A percentile compares a stretch with the other conserved stretches of the same genome.
phyloP scores from a whole-genome alignment of 1,140 invertebrate genomes.

The Drosophila ambigua region DNA sequence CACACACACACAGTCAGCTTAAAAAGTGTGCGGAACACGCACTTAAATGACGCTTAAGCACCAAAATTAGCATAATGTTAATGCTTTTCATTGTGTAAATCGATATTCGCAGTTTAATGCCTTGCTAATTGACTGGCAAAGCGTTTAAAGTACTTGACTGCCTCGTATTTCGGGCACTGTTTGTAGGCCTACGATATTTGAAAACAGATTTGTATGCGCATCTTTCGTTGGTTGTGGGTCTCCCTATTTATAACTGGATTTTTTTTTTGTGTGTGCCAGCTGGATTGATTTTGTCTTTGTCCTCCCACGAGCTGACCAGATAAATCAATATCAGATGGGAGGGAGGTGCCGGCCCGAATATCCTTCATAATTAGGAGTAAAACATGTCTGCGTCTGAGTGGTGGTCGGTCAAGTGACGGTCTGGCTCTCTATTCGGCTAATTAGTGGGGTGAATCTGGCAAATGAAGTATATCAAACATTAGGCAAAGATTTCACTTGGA shows the following conservation, averaged over 20 bases:
- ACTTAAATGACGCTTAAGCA: conserved; percentile 18
- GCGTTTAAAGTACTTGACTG: conserved; percentile 62
- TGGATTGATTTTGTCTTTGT: conserved; percentile 42
- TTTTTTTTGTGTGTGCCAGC: conserved; percentile 21
- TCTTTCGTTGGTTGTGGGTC: conserved; percentile 7
- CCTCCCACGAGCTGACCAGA: conserved; percentile 13
- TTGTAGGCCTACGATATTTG: conserved; percentile 26
- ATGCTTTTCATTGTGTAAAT: conserved; percentile 42
- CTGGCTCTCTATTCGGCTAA: conserved; percentile 48
- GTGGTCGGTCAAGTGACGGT: conserved; percentile 43
- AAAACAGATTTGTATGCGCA: not conserved
- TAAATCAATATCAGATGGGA: conserved; percentile 46
- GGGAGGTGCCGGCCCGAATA: not conserved
- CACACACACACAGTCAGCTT: not conserved
- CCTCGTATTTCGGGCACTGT: conserved; percentile 43
- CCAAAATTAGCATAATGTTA: conserved; percentile 34
- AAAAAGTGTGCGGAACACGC: conserved; percentile 28
- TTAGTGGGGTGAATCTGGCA: conserved; percentile 45
- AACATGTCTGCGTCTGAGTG: conserved; percentile 9
- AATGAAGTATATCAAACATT: conserved; percentile 31
- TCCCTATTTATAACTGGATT: conserved; percentile 37
- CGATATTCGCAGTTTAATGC: conserved; percentile 59
- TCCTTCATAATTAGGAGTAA: conserved; percentile 6
- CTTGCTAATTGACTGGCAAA: conserved; percentile 53
- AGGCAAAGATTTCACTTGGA: conserved; percentile 18